phyloP scores from a whole-genome alignment of 1,140 invertebrate species.

The honey bee (Apis mellifera) region DNA sequence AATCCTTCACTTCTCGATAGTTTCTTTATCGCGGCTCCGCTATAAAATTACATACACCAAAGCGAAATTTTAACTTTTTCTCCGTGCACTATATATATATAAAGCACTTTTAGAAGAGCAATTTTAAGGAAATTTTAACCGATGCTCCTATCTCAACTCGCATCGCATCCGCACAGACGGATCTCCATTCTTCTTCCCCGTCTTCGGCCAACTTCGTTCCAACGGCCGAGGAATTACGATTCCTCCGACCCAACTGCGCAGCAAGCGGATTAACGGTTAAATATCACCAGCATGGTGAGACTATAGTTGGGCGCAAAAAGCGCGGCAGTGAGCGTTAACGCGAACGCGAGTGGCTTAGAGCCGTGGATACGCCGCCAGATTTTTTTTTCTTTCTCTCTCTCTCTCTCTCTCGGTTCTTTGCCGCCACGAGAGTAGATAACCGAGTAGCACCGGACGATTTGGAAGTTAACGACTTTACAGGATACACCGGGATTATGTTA shows the following conservation, averaged over 20 bases:
- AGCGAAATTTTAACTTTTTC: no score
- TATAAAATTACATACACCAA: no score
- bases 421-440: conserved; percentile 26
- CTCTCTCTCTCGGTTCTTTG: not conserved
- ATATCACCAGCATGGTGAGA: conserved; percentile 11
- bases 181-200: not conserved
- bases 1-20: no score
- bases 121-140: no score
- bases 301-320: not conserved
- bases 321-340: not conserved
- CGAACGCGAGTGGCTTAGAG: conserved; percentile 28
- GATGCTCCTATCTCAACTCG: not conserved
- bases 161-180: not conserved
- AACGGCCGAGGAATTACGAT: conserved; percentile 15
- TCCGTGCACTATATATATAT: no score
- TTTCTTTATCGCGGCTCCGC: no score
- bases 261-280: conserved; percentile 45
- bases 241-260: conserved; percentile 5
- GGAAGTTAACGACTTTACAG: conserved; percentile 62
- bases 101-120: no score
- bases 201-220: not conserved
- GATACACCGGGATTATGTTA: conserved; percentile 64
- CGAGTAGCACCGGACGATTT: conserved; percentile 43
- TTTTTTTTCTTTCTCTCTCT: conserved; percentile 1
- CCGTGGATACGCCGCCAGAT: conserved; percentile 18